Evolutionary conservation across 2,797 vertebrate genomes (phyloP), one percentile per base, ranked within the genome.

Genomic region (Pantherophis alleghaniensis): DNA sequence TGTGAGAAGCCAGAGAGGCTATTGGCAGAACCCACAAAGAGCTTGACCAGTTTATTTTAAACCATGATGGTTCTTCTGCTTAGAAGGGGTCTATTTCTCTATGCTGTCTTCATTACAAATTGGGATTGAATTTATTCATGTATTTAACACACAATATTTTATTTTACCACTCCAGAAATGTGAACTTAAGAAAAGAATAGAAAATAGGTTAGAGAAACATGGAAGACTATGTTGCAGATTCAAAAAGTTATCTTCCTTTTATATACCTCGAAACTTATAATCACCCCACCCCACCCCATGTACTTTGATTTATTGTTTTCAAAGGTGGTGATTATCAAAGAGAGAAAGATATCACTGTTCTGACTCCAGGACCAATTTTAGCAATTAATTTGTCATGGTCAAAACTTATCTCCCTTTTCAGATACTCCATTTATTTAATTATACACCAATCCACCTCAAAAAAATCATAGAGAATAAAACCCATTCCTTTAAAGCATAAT

Each of bases 361-460:
- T 42, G n/a, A 83, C 66, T 92, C 74, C 66, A 89, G 74, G 47
- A 79, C 55, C 16, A 89, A 55, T 51, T 56, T 42, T n/a, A 74
- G 55, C 91, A 79, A 79, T 89, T 92, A 92, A 79, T 56, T 79
- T 79, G 66, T 92, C 66, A 83, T 59, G 24, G 26, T 66, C n/a
- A 66, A 92, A 88, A 56, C 55, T 57, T 92, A 63, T 83, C 90
- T 69, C 28, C 42, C 56, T 93, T 74, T 92, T 79, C 53, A 92
- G 87, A 92, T 69, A 42, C 9, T 79, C 66, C 87, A 79, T 66
- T 89, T 74, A 47, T 88, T 88, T 92, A 89, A 92, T 89, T 89
- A 92, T 89, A 42, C 16, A 56, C 37, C 59, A 79, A 79, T 83
- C 37, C 4, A 83, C 37, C 74, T 47, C 37, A 59, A 79, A 69